Conservation (phyloP, 2,113 vertebrate species). For the Mobula birostris region DNA sequence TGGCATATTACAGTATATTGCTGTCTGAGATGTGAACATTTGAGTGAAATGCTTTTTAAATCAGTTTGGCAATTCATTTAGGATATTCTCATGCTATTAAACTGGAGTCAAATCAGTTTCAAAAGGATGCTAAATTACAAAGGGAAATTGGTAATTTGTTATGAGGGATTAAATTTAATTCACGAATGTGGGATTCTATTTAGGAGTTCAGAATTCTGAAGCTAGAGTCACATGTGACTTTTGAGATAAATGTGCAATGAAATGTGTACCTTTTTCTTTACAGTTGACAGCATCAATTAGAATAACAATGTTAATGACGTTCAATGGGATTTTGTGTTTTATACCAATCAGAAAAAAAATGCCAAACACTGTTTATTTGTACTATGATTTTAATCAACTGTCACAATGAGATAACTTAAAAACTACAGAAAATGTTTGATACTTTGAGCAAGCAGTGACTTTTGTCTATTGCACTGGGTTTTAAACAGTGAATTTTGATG, state of each 20-base stretch:
- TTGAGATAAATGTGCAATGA: neutral
- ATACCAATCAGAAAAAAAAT: neutral
- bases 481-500: too few species aligned
- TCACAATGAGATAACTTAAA: neutral
- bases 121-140: neutral
- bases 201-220: neutral
- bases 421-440: neutral
- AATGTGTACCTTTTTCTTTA: neutral
- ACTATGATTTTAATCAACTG: neutral
- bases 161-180: constrained; percentile 4
- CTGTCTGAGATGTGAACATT: neutral
- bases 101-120: neutral
- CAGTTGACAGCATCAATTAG: neutral
- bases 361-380: neutral
- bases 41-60: neutral
- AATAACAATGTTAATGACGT: neutral
- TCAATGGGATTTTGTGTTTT: neutral
- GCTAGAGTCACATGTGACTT: neutral
- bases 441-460: neutral
- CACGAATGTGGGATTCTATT: neutral
- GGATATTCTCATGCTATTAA: neutral
- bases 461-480: neutral
- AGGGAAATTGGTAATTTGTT: neutral
- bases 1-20: neutral
- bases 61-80: neutral